Conservation (phyloP, 2,797 vertebrate species). For the Micromesistius poutassou region DNA sequence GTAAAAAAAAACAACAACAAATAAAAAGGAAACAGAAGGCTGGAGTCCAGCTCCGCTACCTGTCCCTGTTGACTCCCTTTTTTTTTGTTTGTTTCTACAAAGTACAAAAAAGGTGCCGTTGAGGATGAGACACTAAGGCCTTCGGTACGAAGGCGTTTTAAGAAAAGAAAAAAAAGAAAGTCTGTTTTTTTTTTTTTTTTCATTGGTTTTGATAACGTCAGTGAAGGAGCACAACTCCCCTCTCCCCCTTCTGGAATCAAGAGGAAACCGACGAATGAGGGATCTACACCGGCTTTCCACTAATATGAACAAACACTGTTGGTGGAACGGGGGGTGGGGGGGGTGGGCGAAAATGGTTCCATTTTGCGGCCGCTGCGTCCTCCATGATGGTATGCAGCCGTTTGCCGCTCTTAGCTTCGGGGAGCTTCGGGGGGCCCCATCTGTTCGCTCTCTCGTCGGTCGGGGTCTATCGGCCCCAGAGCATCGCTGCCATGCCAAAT, state of each 20-base stretch:
- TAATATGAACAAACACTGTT: neutral
- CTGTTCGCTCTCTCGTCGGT: slow-evolving; percentile 38
- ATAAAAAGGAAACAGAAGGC: slow-evolving; percentile 21
- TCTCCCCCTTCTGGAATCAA: no score
- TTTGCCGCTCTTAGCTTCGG: neutral
- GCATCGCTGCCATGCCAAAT: slow-evolving; percentile 12
- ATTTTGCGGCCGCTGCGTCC: neutral
- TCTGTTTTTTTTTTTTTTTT: slow-evolving; percentile 46
- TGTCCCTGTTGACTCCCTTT: slow-evolving; percentile 53
- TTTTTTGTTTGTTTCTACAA: slow-evolving; percentile 32
- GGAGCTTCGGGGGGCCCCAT: neutral
- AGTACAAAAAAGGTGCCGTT: slow-evolving; percentile 36
- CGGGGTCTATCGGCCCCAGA: slow-evolving; percentile 40
- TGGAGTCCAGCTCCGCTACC: slow-evolving; percentile 75
- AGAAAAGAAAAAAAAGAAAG: slow-evolving; percentile 7
- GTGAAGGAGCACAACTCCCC: no score
- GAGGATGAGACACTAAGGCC: slow-evolving; percentile 50
- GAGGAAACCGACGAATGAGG: no score
- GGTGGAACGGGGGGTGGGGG: neutral
- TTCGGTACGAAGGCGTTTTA: slow-evolving; percentile 19
- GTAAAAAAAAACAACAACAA: slow-evolving; percentile 33
- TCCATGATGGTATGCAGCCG: neutral
- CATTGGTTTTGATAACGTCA: no score
- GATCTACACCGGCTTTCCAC: neutral
- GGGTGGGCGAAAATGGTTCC: neutral